phyloP scores from a whole-genome alignment of 2,888 invertebrate genomes.

The Eilema caniola region DNA sequence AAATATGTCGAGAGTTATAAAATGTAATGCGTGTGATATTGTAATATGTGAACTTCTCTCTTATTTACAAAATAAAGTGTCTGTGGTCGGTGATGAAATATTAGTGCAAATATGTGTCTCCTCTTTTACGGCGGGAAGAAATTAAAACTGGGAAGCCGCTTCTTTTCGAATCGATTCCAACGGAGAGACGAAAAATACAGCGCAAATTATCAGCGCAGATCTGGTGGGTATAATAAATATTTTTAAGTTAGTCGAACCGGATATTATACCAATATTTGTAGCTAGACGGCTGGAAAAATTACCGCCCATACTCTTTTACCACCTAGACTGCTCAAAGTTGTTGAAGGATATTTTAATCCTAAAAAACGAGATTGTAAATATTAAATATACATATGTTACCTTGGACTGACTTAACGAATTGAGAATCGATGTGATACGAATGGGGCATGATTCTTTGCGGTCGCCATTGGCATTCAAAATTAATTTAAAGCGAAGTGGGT shows the following conservation, averaged over 20 bases:
- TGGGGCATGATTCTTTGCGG: slow-evolving; percentile 1
- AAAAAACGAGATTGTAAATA: slow-evolving; percentile 5
- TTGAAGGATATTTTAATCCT: slow-evolving; percentile 11
- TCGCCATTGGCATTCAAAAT: neutral
- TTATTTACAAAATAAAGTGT: neutral
- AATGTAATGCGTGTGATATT: neutral
- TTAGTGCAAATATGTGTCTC: too few species aligned
- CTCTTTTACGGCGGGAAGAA: slow-evolving; percentile 6
- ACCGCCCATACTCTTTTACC: neutral
- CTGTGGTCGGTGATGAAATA: neutral
- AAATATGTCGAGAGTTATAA: too few species aligned
- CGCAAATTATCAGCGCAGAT: slow-evolving; percentile 15
- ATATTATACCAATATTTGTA: slow-evolving; percentile 20
- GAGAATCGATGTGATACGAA: neutral
- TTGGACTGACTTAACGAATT: neutral
- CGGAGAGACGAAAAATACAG: neutral
- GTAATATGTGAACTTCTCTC: neutral
- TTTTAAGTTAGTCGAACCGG: slow-evolving; percentile 21
- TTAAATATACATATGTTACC: slow-evolving; percentile 4
- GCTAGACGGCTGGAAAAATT: slow-evolving; percentile 10
- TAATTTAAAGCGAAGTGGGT: too few species aligned
- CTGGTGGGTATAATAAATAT: slow-evolving; percentile 15
- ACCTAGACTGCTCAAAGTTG: slow-evolving; percentile 15
- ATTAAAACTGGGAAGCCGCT: slow-evolving; percentile 12
- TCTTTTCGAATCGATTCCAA: slow-evolving; percentile 10